phyloP scores from a whole-genome alignment of 2,888 invertebrate species.

The Tenthredo notha region DNA sequence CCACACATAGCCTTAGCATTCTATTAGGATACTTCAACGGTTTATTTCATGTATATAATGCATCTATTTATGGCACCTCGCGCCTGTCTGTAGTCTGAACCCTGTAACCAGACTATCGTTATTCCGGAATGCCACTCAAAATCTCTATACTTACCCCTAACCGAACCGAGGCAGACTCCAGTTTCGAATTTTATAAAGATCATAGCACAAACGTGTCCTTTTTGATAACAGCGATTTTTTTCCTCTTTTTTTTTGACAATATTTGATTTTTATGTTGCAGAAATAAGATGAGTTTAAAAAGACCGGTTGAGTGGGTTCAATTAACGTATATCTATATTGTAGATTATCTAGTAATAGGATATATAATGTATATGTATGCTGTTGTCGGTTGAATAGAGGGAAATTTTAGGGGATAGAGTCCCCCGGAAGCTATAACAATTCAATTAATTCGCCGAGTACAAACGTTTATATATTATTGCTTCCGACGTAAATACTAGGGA shows the following conservation, averaged over 20 bases:
- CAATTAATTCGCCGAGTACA: conserved; percentile 47
- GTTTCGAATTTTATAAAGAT: not conserved
- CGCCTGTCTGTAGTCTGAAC: not conserved
- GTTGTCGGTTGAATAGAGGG: conserved; percentile 31
- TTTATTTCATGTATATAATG: conserved; percentile 57
- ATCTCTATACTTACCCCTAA: not conserved
- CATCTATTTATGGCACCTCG: conserved; percentile 50
- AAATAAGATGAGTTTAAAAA: not conserved
- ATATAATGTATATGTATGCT: not conserved
- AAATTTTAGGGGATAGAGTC: conserved; percentile 32
- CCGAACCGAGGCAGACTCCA: not conserved
- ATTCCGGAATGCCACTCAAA: conserved; percentile 46
- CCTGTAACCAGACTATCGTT: conserved; percentile 17
- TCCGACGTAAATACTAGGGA: conserved; percentile 42
- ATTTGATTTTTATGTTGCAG: too few relatives aligned
- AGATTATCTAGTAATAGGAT: not conserved
- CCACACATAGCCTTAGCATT: conserved; percentile 57
- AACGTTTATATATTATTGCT: conserved; percentile 47
- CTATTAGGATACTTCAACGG: conserved; percentile 63
- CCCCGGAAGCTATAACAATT: conserved; percentile 52
- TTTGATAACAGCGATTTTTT: not conserved
- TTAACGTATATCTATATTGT: not conserved
- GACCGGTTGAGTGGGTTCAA: not conserved
- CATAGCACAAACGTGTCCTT: not conserved
- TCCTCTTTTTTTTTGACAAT: too few relatives aligned